Conservation (phyloP, 2,113 vertebrate genomes). For the Bubalus kerabau region DNA sequence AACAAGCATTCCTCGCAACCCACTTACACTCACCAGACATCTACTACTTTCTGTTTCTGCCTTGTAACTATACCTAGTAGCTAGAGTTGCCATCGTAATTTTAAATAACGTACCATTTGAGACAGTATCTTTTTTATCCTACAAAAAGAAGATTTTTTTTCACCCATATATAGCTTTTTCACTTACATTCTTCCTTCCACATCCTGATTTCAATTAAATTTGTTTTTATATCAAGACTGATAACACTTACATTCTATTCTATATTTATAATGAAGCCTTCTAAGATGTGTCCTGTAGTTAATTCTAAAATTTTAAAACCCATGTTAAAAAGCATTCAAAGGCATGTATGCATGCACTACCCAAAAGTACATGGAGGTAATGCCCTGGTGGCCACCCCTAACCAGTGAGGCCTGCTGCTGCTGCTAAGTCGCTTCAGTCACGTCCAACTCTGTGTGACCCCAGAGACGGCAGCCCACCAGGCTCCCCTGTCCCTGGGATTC, state of each 20-base stretch:
- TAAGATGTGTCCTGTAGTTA: not conserved
- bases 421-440: too few species aligned
- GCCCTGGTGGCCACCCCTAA: not conserved
- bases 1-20: not conserved
- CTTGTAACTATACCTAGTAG: not conserved
- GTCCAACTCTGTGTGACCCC: too few species aligned
- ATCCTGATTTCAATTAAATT: not conserved
- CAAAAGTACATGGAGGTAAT: not conserved
- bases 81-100: not conserved
- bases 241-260: not conserved
- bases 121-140: not conserved
- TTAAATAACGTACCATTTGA: not conserved
- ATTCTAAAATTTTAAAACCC: not conserved
- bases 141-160: not conserved
- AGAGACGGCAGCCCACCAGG: too few species aligned
- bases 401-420: not conserved
- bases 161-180: not conserved
- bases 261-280: not conserved
- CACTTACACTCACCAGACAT: not conserved
- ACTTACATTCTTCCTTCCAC: not conserved
- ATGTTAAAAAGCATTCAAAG: not conserved
- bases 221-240: not conserved
- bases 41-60: not conserved
- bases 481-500: too few species aligned
- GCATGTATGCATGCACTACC: not conserved